phyloP scores from a whole-genome alignment of 2,113 vertebrate species.

The Vombatus ursinus region DNA sequence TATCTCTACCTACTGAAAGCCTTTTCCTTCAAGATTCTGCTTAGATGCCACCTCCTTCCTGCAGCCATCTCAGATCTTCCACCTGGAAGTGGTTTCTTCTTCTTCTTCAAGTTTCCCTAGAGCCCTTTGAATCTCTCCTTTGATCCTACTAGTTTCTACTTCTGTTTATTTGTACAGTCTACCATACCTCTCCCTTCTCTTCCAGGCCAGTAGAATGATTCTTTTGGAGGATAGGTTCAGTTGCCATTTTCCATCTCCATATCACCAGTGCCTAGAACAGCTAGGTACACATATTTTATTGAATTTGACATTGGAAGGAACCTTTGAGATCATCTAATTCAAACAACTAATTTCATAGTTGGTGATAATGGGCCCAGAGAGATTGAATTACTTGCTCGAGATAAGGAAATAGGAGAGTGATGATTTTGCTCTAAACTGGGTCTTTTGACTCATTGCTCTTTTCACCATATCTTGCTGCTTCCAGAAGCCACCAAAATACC shows the following conservation, averaged over 20 bases:
- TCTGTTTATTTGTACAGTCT: background rate
- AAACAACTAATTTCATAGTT: background rate
- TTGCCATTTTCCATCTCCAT: background rate
- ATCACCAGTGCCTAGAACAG: background rate
- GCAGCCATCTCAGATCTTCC: background rate
- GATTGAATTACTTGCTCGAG: background rate
- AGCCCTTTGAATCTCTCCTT: background rate
- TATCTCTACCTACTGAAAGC: background rate
- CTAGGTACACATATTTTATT: background rate
- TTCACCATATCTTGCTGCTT: background rate
- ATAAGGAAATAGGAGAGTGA: background rate
- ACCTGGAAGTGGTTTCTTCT: background rate
- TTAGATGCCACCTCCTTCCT: background rate
- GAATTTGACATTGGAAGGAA: background rate
- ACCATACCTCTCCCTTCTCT: background rate
- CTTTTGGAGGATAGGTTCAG: background rate
- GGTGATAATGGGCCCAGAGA: background rate
- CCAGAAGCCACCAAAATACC: background rate
- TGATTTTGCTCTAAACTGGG: background rate
- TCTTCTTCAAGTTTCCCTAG: background rate
- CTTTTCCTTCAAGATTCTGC: background rate
- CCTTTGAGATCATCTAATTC: background rate
- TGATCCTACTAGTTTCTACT: background rate
- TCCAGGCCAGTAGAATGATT: background rate
- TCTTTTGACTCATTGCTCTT: background rate